These are phyloP conservation scores for Aramus guarauna DNA, from an alignment of 2,113 vertebrate genomes.

Conservation along the genomic window DNA sequence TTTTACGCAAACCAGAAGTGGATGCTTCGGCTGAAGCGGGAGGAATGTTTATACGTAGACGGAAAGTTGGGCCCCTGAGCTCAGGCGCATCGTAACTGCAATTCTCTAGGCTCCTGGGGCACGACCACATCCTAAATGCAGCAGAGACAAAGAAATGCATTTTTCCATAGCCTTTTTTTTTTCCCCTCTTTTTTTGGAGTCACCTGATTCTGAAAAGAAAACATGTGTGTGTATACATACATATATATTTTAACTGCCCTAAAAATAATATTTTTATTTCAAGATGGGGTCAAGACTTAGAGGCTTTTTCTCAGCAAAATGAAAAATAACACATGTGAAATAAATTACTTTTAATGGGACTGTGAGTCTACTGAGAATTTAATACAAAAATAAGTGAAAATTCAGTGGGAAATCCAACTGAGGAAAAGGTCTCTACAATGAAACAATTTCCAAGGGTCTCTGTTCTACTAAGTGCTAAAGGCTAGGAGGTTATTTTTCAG, in stretches of 20 bases:
- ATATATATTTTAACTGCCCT: neutral
- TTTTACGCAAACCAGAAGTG: neutral
- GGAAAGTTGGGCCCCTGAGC: conserved; percentile 18
- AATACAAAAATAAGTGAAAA: neutral
- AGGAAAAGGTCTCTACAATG: neutral
- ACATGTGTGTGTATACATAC: neutral
- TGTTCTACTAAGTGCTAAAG: neutral
- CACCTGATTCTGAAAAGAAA: neutral
- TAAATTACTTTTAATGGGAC: conserved; percentile 21
- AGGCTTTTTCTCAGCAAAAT: conserved; percentile 8
- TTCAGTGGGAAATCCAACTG: neutral
- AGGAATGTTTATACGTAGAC: neutral
- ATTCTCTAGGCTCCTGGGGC: neutral
- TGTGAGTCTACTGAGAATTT: neutral
- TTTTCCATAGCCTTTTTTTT: neutral
- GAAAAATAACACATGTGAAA: conserved; percentile 43
- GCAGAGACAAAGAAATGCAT: neutral
- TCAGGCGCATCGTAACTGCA: neutral
- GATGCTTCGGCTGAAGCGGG: neutral
- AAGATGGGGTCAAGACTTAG: neutral
- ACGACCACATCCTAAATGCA: neutral
- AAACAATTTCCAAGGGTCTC: neutral
- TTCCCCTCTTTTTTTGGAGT: neutral
- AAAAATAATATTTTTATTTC: conserved; percentile 5
- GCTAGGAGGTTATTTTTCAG: neutral